Base-by-base conservation (phyloP, 1,140 invertebrate genomes). In the Caenorhabditis latens region DNA sequence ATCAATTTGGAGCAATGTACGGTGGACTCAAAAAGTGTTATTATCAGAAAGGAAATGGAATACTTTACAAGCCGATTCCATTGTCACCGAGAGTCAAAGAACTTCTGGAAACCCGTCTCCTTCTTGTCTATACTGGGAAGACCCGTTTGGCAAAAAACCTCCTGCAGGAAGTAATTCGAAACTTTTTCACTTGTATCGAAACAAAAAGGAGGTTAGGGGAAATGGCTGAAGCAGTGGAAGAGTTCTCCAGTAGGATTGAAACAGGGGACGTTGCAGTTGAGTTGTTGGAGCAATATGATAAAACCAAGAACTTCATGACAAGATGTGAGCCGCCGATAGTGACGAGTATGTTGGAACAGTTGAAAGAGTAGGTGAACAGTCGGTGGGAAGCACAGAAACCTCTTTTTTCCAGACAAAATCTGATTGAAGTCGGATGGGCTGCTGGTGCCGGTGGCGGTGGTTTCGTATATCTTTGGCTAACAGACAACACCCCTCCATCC, bases 81-180 rank as follows among this genome's bases (percentile, higher is more conserved):
- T 4, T 79, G 16, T 24, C 46, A 8, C 14, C 43, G 4, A 2
- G 4, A 11, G 46, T 79, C 0, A 24, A 13, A 13, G 46, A 79
- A 11, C 43, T 53, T n/a, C n/a, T 79, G 6, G 71, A 79, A 42
- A 9, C 7, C n/a, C 71, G 71, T 24, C 71, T 79, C 4, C 11
- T 79, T 13, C 71, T 79, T 2, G 71, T 79, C 11, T 79, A 79
- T n/a, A 79, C 71, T 24, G 71, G 71, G 14, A 79, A 79, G 40
- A 79, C 71, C n/a, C 71, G 71, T 13, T 46, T 79, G 1, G 71
- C 71, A 0, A 79, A 79, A 24, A 48, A 79, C 11, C 46, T 79
- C 1, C 46, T 79, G 19, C 71, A 79, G 13, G 71, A 79, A 50
- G 71, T 79, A 6, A 79, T 79, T 24, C 71, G 71, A 11, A 79